Evolutionary conservation across 2,797 vertebrate genomes (phyloP), one percentile per base, ranked within the genome.

Genomic region (Steatocranus sp.): DNA sequence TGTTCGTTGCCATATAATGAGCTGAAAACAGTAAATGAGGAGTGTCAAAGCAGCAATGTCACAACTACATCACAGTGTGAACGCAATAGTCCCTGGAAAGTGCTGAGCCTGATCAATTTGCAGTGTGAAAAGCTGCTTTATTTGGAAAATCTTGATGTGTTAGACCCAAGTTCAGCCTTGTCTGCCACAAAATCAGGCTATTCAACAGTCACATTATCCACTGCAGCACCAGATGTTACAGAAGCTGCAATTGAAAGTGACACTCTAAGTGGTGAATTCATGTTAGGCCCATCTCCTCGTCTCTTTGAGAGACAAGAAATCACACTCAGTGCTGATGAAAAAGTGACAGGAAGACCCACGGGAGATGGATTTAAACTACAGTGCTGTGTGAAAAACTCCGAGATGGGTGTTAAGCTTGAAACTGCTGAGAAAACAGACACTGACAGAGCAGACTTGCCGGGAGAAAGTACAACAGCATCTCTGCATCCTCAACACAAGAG

Each of bases 21-120:
- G 48, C 11, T 63, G 34, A 82, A 90, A 58, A 80, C 34, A 7
- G 63, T 18, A 14, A 80, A 50, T 3, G 70, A 83, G 43, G 75
- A 87, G 23, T 38, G 79, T 79, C 46, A 18, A 11, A 23, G 32
- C 18, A 46, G 83, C 77, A 18, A 41, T 36, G 34, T 51, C 5
- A 11, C 76, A 7, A 27, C 88, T 61, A 79, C 82, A 9, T 38
- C 84, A 11, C 48, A 56, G 7, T 32, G 76, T 73, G 86, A 86
- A 23, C 12, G 81, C 83, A 92, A 84, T 32, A 95, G 93, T 76
- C 91, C 96, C 5, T 94, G 95, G 94, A 96, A 95, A 11, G 92
- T 95, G 3, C 93, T 97, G 88, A 95, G 92, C 85, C 93, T 97
- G 15, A 96, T 97, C 92, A 96, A 96, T 92, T 92, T 95, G 23